Conservation (phyloP, 2,113 vertebrate species). For the Chaetodon auriga region DNA sequence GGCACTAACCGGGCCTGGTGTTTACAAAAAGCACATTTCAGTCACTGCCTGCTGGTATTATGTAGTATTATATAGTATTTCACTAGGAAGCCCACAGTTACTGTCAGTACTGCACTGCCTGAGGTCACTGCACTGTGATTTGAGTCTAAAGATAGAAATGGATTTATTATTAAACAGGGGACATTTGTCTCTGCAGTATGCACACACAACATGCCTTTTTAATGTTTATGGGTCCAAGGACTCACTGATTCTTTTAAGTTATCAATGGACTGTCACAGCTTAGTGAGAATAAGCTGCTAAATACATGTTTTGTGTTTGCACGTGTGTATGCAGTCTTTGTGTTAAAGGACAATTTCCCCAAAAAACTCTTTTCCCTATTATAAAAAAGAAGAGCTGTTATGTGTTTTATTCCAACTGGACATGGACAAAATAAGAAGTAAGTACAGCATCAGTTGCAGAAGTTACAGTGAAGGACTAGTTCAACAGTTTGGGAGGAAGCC, state of each 20-base stretch:
- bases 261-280: not conserved
- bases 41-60: constrained; percentile 51
- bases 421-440: not conserved
- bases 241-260: not conserved
- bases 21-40: constrained; percentile 44
- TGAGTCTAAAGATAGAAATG: not conserved
- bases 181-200: not conserved
- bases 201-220: not conserved
- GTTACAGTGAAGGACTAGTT: not conserved
- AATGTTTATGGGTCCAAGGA: not conserved
- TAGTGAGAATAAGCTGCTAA: not conserved
- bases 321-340: not conserved
- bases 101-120: constrained; percentile 18
- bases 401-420: not conserved
- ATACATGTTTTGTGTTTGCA: not conserved
- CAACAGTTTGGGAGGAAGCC: too few relatives aligned
- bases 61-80: constrained; percentile 19
- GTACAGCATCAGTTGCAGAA: not conserved
- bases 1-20: constrained; percentile 62
- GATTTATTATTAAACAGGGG: not conserved
- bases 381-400: not conserved
- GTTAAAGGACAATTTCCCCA: not conserved
- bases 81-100: constrained; percentile 13
- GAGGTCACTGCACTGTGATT: constrained; percentile 12
- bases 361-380: not conserved